These are phyloP conservation scores for Seladonia tumulorum DNA, from an alignment of 2,888 invertebrate species.

Conservation along the genomic window DNA sequence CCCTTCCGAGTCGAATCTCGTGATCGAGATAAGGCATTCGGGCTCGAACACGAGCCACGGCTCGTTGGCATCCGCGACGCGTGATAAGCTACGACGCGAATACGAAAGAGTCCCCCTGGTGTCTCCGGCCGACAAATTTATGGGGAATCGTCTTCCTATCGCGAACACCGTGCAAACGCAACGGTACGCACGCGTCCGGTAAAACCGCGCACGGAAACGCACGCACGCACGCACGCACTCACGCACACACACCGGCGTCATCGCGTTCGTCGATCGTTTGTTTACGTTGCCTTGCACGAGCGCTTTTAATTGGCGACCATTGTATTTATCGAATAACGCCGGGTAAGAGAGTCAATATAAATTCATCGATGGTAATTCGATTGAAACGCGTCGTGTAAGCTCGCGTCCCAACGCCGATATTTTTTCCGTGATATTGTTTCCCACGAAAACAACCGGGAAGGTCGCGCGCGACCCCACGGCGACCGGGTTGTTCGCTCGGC, in stretches of 20 bases:
- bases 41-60: conserved; percentile 58
- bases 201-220: not conserved
- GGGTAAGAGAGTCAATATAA: conserved; percentile 13
- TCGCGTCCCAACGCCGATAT: not conserved
- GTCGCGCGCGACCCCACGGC: not conserved
- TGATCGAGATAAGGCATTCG: conserved; percentile 69
- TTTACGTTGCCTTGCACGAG: not conserved
- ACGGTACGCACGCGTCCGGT: conserved; percentile 10
- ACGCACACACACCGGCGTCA: not conserved
- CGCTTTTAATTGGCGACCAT: conserved; percentile 12
- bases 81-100: conserved; percentile 71
- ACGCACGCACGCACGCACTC: not conserved
- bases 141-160: conserved; percentile 56
- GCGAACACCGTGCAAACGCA: not conserved
- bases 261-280: conserved; percentile 2
- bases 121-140: not conserved
- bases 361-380: conserved; percentile 20
- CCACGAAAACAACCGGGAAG: not conserved
- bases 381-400: conserved; percentile 10
- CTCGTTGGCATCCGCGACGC: conserved; percentile 67
- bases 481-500: not conserved
- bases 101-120: conserved; percentile 66
- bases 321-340: conserved; percentile 21
- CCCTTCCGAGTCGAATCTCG: conserved; percentile 68
- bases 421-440: not conserved